phyloP scores from a whole-genome alignment of 2,888 invertebrate genomes.

The Temnothorax unifasciatus region DNA sequence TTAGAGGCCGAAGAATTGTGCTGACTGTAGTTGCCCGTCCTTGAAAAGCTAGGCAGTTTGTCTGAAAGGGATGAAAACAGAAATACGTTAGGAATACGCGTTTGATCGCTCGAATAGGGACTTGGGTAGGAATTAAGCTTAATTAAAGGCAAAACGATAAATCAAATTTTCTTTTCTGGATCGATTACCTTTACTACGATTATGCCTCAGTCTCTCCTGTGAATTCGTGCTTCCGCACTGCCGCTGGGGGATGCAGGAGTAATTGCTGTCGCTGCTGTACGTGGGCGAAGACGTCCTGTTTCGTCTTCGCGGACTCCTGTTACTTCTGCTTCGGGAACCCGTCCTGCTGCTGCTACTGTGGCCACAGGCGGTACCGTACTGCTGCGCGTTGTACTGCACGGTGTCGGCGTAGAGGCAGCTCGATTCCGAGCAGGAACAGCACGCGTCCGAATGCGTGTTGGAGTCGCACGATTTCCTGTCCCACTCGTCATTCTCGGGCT shows the following conservation, averaged over 20 bases:
- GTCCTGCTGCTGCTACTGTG: constrained; percentile 75
- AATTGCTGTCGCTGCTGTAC: constrained; percentile 85
- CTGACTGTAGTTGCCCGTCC: constrained; percentile 81
- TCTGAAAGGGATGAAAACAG: constrained; percentile 74
- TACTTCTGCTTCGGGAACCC: constrained; percentile 80
- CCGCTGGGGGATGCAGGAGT: constrained; percentile 84
- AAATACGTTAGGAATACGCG: background rate
- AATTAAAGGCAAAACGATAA: background rate
- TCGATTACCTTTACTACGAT: constrained; percentile 83
- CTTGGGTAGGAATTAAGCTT: background rate
- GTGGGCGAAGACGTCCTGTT: constrained; percentile 83
- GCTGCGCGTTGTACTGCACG: constrained; percentile 82
- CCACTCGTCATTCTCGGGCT: constrained; percentile 84
- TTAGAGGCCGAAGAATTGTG: constrained; percentile 84
- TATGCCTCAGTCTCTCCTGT: constrained; percentile 84
- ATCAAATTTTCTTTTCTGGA: background rate
- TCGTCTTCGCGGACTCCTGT: constrained; percentile 83
- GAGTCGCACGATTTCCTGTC: constrained; percentile 85
- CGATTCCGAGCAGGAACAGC: constrained; percentile 85
- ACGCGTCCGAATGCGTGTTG: constrained; percentile 84
- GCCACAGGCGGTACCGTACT: constrained; percentile 74
- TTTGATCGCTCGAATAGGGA: background rate
- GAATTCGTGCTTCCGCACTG: constrained; percentile 82
- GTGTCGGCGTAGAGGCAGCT: constrained; percentile 85
- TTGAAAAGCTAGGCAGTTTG: constrained; percentile 84